Evolutionary conservation across 2,113 vertebrate genomes (phyloP), one percentile per base, ranked within the genome.

Genomic region (Ursus arctos): DNA sequence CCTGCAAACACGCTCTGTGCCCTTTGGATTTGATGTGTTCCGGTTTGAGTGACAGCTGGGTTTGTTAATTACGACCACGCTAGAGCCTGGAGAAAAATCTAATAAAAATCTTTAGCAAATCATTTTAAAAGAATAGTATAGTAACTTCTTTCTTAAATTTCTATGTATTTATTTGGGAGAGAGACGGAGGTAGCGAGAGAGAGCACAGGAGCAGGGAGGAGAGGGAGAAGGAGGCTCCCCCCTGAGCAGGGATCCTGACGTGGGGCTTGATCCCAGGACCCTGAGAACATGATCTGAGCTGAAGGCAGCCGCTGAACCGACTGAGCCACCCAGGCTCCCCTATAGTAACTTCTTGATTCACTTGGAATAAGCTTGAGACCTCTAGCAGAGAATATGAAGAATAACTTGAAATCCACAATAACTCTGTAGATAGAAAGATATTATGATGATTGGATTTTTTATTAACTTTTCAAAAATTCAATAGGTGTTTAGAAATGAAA

Each of bases 51-150:
- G 95, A 85, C 87, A 95, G 87, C 80, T 94, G 36, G 33, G 61
- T 71, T 96, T 80, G 69, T 95, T 97, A 65, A 96, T 96, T 96
- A 96, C 67, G 84, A 84, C 79, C 15, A 16, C 67, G 59, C 10
- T 3, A 24, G n/a, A 76, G 28, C 53, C 74, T 88, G 65, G 28
- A 84, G 65, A 79, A 90, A 91, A 85, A 88, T 69, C 36, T 49
- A 97, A 97, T 95, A 92, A 92, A 96, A 92, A 81, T 40, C 74
- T 87, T 90, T 40, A 87, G 74, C 24, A 69, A 79, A 49, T 92
- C 21, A 43, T 72, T 94, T 80, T 40, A 84, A 95, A 81, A 69
- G n/a, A 92, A 88, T 40, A 22, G 4, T n/a, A 33, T 33, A 43
- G 53, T 33, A 63, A 87, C 36, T 47, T 96, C 79, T 53, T 15